Evolutionary conservation across 2,113 vertebrate genomes (phyloP).

Genomic region (Vimba vimba): DNA sequence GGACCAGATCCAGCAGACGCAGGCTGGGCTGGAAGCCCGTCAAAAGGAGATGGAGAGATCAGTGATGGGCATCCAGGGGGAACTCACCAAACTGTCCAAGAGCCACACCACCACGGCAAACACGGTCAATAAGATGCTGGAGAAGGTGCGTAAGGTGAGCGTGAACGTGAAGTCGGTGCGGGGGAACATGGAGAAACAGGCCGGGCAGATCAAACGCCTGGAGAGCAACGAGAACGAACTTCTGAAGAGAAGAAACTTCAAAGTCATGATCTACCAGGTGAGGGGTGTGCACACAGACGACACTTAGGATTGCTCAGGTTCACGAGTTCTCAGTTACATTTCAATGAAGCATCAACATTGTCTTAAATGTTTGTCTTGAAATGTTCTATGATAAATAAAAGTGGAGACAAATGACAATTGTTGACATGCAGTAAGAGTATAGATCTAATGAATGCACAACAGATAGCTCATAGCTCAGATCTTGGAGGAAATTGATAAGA

Average conservation of each 20-base stretch:
- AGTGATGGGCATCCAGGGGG: constrained; percentile 93
- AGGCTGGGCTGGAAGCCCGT: constrained; percentile 89
- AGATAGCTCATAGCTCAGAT: not conserved
- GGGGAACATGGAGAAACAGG: constrained; percentile 95
- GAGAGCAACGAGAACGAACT: constrained; percentile 94
- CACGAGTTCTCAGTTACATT: not conserved
- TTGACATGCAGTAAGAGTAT: not conserved
- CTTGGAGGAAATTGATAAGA: not conserved
- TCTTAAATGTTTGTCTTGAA: not conserved
- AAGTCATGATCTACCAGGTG: constrained; percentile 97
- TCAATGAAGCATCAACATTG: not conserved
- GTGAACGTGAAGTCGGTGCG: constrained; percentile 96
- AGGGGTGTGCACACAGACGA: not conserved
- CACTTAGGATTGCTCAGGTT: not conserved
- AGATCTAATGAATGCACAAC: not conserved
- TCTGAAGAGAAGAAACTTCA: constrained; percentile 96
- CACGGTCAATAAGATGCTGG: constrained; percentile 95
- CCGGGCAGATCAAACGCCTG: constrained; percentile 94
- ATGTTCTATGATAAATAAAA: not conserved
- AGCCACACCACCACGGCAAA: constrained; percentile 91
- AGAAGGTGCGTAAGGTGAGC: constrained; percentile 98
- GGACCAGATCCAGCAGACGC: constrained; percentile 97
- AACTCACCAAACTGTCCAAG: constrained; percentile 92
- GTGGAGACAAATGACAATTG: not conserved
- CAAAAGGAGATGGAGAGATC: constrained; percentile 96